Evolutionary conservation across 1,140 invertebrate species (phyloP), one percentile per base, ranked within the genome.

Genomic region (Zaprionus tsacasi): DNA sequence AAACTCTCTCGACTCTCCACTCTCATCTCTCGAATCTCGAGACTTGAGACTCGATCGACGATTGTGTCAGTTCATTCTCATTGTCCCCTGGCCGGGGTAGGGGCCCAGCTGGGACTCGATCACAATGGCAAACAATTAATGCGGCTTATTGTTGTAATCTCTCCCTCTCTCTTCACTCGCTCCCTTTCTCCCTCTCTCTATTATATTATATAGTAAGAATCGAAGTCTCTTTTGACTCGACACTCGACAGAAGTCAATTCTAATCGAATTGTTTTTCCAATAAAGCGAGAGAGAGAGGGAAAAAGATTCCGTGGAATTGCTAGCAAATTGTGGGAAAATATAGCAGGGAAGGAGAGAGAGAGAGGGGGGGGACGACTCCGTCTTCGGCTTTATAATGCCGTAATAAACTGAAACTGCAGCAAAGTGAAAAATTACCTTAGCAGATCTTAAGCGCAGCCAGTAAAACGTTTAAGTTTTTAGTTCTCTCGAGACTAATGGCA

Each of bases 171-270:
- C 11, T 21, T 13, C 27, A 15, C n/a, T 3, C n/a, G 6, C 40
- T 43, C 2, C 7, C n/a, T 43, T 15, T 43, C 40, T 15, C n/a
- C 4, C 7, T 33, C 30, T 76, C 81, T 43, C 40, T n/a, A 15
- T 40, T 30, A 30, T 40, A 40, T n/a, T 40, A 40, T 40, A 40
- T 40, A 40, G 38, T 40, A n/a, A 40, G 38, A 40, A 40, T 74
- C 55, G 10, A 21, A 50, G 17, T 17, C 48, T 36, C 33, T 55
- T 35, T 35, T 50, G 30, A 6, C 21, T 21, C 21, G 21, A 21
- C 82, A 89, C 81, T 89, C 85, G 85, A 89, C 85, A 89, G 85
- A 89, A 89, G 85, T 89, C 85, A 89, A 89, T 89, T 89, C 85
- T 81, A 89, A 89, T 89, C 85, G 85, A 89, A 89, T 89, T 85